Conservation (phyloP, 2,888 invertebrate species). For the Drosophila infuscata region DNA sequence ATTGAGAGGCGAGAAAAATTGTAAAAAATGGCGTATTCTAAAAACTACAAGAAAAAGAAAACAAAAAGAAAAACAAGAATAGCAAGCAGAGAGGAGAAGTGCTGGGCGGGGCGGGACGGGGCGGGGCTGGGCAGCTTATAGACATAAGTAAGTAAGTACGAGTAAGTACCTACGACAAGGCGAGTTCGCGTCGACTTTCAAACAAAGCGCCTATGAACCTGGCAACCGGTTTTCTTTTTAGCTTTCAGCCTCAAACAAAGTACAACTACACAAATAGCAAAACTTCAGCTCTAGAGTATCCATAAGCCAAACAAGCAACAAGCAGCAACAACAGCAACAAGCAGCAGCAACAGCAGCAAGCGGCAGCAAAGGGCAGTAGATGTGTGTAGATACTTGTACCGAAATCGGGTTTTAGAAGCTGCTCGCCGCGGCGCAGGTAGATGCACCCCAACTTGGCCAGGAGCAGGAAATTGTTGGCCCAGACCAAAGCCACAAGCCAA, state of each 20-base stretch:
- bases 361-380: slow-evolving; percentile 50
- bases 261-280: slow-evolving; percentile 70
- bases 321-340: slow-evolving; percentile 49
- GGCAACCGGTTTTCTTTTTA: slow-evolving; percentile 64
- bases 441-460: slow-evolving; percentile 57
- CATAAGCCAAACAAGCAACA: slow-evolving; percentile 70
- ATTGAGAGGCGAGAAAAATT: slow-evolving; percentile 51
- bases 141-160: slow-evolving; percentile 58
- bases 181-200: slow-evolving; percentile 49
- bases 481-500: slow-evolving; percentile 41
- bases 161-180: slow-evolving; percentile 56
- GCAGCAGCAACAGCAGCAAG: slow-evolving; percentile 42
- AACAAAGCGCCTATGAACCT: slow-evolving; percentile 78
- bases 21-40: slow-evolving; percentile 43
- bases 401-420: slow-evolving; percentile 63
- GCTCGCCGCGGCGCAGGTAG: slow-evolving; percentile 50
- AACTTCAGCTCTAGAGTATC: slow-evolving; percentile 66
- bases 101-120: not conserved
- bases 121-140: slow-evolving; percentile 21
- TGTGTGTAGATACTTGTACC: slow-evolving; percentile 41
- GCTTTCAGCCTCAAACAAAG: slow-evolving; percentile 42
- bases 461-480: slow-evolving; percentile 57
- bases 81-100: slow-evolving; percentile 28
- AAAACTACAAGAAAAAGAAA: slow-evolving; percentile 17
- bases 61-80: slow-evolving; percentile 29